Conservation (phyloP, 1,140 invertebrate genomes). For the Dryas iulia region DNA sequence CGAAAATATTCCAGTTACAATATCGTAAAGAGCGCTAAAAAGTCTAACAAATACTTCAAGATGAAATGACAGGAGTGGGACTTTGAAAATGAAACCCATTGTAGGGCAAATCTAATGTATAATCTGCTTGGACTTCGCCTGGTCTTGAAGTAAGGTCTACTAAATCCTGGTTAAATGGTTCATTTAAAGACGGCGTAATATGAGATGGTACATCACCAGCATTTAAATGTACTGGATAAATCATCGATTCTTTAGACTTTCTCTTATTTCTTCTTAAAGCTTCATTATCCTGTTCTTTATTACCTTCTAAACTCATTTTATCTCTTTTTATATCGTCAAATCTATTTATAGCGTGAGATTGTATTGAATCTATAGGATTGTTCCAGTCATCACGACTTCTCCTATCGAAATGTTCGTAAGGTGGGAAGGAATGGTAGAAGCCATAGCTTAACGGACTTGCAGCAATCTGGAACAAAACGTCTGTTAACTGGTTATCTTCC, state of each 20-base stretch:
- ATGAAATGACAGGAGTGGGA: slow-evolving; percentile 73
- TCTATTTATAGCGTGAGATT: background rate
- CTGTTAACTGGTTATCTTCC: slow-evolving; percentile 69
- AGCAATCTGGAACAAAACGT: slow-evolving; percentile 80
- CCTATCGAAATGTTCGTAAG: slow-evolving; percentile 69
- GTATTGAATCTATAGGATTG: background rate
- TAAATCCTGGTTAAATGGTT: slow-evolving; percentile 15
- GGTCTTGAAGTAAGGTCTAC: slow-evolving; percentile 58
- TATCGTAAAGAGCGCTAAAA: slow-evolving; percentile 49
- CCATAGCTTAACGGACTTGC: slow-evolving; percentile 78
- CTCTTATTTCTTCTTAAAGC: background rate
- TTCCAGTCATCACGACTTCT: slow-evolving; percentile 56
- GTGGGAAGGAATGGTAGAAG: slow-evolving; percentile 65
- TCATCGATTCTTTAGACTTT: background rate
- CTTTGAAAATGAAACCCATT: slow-evolving; percentile 75
- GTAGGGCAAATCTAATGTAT: slow-evolving; percentile 71
- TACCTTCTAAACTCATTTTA: background rate
- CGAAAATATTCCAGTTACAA: slow-evolving; percentile 53
- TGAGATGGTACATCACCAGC: background rate
- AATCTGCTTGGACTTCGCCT: slow-evolving; percentile 73
- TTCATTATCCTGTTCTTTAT: background rate
- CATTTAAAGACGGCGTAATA: background rate
- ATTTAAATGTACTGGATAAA: background rate
- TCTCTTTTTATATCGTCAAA: background rate
- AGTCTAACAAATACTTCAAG: slow-evolving; percentile 65